These are phyloP conservation scores for Myiotriccus ornatus DNA, from an alignment of 2,797 vertebrate species.

Conservation along the genomic window DNA sequence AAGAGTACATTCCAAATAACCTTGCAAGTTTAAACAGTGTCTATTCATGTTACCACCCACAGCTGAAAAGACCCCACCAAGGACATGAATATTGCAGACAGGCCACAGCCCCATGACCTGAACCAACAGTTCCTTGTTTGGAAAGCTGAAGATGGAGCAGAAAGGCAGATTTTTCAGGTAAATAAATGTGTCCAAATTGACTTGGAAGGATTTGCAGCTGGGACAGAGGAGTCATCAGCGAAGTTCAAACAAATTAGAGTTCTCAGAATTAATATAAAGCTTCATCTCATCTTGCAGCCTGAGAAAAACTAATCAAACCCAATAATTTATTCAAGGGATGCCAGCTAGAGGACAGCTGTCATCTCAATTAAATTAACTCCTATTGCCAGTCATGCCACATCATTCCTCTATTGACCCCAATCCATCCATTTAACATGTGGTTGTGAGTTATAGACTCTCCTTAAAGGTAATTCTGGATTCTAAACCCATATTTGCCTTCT, in stretches of 20 bases:
- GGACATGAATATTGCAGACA: not conserved
- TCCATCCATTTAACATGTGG: not conserved
- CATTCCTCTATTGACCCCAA: not conserved
- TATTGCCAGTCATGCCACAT: not conserved
- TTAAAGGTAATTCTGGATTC: not conserved
- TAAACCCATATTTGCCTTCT: not conserved
- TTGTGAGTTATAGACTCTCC: not conserved
- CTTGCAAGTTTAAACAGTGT: not conserved
- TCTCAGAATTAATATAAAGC: not conserved
- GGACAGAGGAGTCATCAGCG: rapidly evolving
- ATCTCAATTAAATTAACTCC: not conserved
- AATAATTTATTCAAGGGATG: not conserved
- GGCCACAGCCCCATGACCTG: not conserved
- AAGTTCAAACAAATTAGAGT: not conserved
- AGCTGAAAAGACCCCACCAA: not conserved
- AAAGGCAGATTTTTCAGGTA: not conserved
- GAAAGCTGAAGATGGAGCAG: not conserved
- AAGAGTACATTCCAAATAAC: not conserved
- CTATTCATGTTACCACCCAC: not conserved
- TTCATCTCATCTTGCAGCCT: not conserved
- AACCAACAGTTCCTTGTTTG: not conserved
- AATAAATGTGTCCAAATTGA: not conserved
- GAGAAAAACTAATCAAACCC: not conserved
- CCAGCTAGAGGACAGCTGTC: not conserved
- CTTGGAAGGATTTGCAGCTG: not conserved